Percentiles rank a stretch among this genome's conserved stretches.
phyloP scores from a whole-genome alignment of 2,888 invertebrate species.

The Eristalinus aeneus region DNA sequence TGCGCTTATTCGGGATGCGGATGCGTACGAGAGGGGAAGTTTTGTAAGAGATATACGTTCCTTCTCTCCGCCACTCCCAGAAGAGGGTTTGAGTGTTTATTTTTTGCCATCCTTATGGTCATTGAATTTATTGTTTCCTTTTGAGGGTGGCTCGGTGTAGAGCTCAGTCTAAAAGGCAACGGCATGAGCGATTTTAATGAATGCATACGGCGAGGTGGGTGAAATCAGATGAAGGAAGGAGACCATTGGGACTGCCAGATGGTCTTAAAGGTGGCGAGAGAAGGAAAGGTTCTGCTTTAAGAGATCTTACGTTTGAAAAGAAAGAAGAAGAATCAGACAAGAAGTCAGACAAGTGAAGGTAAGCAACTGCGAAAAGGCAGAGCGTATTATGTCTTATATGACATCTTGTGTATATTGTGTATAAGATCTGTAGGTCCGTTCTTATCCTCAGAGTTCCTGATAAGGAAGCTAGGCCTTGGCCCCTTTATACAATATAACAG shows the following conservation, averaged over 20 bases:
- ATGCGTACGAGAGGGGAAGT: neutral
- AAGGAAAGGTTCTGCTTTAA: neutral
- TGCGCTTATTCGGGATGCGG: neutral
- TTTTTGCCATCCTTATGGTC: constrained; percentile 3
- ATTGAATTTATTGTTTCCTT: constrained; percentile 4
- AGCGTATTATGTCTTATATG: too few species aligned
- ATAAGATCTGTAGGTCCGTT: too few species aligned
- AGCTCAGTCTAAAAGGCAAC: neutral
- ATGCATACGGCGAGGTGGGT: neutral
- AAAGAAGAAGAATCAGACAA: neutral
- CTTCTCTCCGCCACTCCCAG: too few species aligned
- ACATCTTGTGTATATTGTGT: too few species aligned
- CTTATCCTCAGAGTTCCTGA: too few species aligned
- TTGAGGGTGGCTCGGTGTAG: neutral
- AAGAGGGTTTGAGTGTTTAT: constrained; percentile 8
- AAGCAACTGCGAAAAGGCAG: too few species aligned
- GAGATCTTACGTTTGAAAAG: neutral
- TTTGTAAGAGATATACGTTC: neutral
- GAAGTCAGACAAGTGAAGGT: too few species aligned
- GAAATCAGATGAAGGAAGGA: neutral
- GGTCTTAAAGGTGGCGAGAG: neutral
- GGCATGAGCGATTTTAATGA: constrained; percentile 6
- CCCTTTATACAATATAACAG: too few species aligned
- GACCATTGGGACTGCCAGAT: neutral
- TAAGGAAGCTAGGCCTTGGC: too few species aligned